These are phyloP conservation scores for Cacatua alba DNA, from an alignment of 2,113 vertebrate species.

Conservation along the genomic window DNA sequence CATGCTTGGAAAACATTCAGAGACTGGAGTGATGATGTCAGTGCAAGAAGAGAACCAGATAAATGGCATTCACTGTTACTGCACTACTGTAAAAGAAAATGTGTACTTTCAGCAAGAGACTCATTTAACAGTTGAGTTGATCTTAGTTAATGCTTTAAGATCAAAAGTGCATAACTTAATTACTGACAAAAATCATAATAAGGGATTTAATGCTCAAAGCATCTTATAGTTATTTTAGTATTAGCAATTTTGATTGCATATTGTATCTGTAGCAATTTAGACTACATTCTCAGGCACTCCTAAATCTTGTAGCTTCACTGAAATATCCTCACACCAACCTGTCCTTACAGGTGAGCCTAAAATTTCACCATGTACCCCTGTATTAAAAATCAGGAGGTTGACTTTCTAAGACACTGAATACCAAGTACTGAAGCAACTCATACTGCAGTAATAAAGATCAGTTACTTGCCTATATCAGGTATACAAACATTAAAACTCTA, in stretches of 20 bases:
- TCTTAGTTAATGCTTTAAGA: neutral
- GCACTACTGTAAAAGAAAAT: neutral
- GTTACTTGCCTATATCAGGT: neutral
- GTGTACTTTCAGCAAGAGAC: neutral
- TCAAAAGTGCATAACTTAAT: neutral
- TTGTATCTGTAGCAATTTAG: neutral
- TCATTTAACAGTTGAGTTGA: neutral
- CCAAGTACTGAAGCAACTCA: neutral
- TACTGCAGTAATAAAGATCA: neutral
- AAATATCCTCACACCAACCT: neutral
- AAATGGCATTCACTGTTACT: neutral
- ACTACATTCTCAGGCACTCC: neutral
- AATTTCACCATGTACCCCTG: neutral
- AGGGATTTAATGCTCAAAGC: neutral
- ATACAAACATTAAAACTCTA: neutral
- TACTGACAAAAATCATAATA: neutral
- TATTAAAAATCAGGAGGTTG: neutral
- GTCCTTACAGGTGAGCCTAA: neutral
- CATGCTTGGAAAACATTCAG: neutral
- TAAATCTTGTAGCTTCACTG: neutral
- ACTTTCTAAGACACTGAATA: neutral
- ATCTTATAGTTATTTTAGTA: neutral
- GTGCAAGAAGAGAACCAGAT: neutral
- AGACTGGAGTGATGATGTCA: neutral
- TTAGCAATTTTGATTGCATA: neutral